These are phyloP conservation scores for Nothura maculosa DNA, from an alignment of 2,797 vertebrate species.

Conservation along the genomic window DNA sequence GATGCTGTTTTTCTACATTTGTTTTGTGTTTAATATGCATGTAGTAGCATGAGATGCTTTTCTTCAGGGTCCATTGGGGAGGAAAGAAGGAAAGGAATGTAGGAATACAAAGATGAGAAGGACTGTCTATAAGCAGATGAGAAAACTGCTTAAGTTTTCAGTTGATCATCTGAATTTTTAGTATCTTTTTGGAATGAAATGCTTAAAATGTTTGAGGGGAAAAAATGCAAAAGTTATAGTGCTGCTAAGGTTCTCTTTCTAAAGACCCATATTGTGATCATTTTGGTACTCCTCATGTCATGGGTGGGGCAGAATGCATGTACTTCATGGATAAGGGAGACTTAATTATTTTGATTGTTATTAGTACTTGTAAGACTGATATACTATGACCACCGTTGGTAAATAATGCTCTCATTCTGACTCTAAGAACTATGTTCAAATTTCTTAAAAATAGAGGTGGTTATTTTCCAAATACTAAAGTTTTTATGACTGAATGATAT, in stretches of 20 bases:
- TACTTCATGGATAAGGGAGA: not conserved
- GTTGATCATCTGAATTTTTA: not conserved
- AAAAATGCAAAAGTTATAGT: accelerated
- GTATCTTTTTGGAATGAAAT: not conserved
- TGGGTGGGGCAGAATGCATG: accelerated
- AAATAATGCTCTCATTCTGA: not conserved
- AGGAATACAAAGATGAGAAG: not conserved
- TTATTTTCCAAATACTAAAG: not conserved
- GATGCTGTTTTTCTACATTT: not conserved
- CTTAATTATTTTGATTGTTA: not conserved
- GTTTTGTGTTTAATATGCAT: not conserved
- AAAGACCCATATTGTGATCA: not conserved
- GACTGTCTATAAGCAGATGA: not conserved
- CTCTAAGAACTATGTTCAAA: not conserved
- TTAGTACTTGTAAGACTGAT: not conserved
- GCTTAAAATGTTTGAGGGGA: not conserved
- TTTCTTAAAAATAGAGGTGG: not conserved
- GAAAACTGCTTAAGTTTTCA: not conserved
- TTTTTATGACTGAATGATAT: accelerated
- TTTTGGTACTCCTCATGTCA: not conserved
- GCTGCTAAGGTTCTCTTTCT: not conserved
- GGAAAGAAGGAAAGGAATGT: not conserved
- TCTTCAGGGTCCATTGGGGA: not conserved
- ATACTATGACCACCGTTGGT: not conserved
- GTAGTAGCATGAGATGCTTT: not conserved